Percentiles rank a stretch among this genome's conserved stretches.
These are phyloP conservation scores for Lepidocyrtinus sp. DNA, from an alignment of 2,888 invertebrate species.

Conservation along the genomic window DNA sequence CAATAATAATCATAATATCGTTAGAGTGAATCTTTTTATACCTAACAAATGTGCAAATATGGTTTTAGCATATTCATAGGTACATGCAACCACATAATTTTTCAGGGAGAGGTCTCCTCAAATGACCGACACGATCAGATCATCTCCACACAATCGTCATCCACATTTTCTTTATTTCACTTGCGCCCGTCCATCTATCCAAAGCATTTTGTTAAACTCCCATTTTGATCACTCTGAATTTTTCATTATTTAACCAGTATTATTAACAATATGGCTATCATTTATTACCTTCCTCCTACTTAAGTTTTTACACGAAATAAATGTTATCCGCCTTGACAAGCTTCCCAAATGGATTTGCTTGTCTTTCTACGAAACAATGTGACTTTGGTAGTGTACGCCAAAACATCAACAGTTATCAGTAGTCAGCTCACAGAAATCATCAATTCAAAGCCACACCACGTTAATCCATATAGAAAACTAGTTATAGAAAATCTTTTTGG, in stretches of 20 bases:
- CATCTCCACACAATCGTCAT: slow-evolving; percentile 7
- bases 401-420: background rate
- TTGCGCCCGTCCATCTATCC: too few relatives aligned
- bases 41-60: slow-evolving; percentile 46
- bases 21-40: too few relatives aligned
- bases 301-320: background rate
- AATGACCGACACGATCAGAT: slow-evolving; percentile 11
- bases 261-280: slow-evolving; percentile 49
- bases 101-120: slow-evolving; percentile 47
- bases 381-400: background rate
- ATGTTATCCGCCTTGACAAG: too few relatives aligned
- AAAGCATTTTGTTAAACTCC: too few relatives aligned
- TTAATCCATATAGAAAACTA: background rate
- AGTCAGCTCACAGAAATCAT: slow-evolving; percentile 2
- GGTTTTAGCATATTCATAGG: slow-evolving; percentile 20
- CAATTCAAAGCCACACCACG: background rate
- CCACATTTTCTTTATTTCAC: background rate
- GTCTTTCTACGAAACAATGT: background rate
- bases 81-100: background rate
- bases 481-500: slow-evolving; percentile 18
- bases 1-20: background rate
- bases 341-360: too few relatives aligned
- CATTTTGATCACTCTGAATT: slow-evolving; percentile 39
- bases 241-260: slow-evolving; percentile 42
- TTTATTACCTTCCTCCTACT: slow-evolving; percentile 35